Evolutionary conservation across 2,113 vertebrate species (phyloP), one percentile per base, ranked within the genome.

Genomic region (Campylomormyrus tamandua): DNA sequence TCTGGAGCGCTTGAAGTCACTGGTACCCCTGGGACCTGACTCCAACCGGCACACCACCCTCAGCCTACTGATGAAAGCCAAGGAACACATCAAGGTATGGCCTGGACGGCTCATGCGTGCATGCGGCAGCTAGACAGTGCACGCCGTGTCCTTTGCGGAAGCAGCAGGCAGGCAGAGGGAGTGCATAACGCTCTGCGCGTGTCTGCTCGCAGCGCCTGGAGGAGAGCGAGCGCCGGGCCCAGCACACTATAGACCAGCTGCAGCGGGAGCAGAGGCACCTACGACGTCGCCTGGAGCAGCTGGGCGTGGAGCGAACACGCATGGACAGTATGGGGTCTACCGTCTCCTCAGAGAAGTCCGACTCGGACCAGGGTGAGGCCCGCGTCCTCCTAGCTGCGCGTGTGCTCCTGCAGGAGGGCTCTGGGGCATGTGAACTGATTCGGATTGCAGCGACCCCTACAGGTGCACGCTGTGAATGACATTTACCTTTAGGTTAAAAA

Each of bases 181-280:
- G 31, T 45, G 53, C 53, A 1, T 24, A 9, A n/a, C 9, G 2
- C 35, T n/a, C 17, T 77, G 48, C 5, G 84, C 21, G 53, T 50
- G 89, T 48, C 24, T 50, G 83, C 85, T 9, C 50, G 89, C 94
- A 99, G 98, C 97, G 96, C 95, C 95, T 99, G 93, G 97, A 99
- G 94, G 98, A 99, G 39, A 95, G 96, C 17, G 97, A 98, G 90
- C 94, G 97, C 88, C 97, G 93, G 96, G 96, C 98, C 88, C 92
- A 97, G 91, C 97, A 99, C 95, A 96, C 98, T 87, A 93, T 98
- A 52, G 98, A 99, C 87, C 97, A 99, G 95, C 96, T 99, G 91
- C 97, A 98, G 92, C 95, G 97, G 56, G 98, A 99, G 92, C 98
- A 96, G 95, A 95, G 98, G 49, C 97, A 98, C 94, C 96, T 99